These are phyloP conservation scores for Pseudochaenichthys georgianus DNA, from an alignment of 2,797 vertebrate species.

Conservation along the genomic window DNA sequence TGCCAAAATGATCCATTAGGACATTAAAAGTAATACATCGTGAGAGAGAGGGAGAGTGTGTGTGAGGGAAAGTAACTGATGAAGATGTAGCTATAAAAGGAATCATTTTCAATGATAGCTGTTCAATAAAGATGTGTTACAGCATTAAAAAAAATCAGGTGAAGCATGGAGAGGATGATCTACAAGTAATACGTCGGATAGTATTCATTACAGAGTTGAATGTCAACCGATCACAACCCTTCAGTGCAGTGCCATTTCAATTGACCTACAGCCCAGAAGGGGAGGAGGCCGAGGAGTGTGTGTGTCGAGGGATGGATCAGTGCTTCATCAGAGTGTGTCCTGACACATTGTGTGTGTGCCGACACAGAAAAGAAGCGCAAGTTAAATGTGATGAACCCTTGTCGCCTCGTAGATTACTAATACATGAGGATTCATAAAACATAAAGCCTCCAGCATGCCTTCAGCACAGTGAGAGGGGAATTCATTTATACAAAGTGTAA, in stretches of 20 bases:
- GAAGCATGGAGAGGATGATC: constrained; percentile 25
- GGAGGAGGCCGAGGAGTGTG: constrained; percentile 9
- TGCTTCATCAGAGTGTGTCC: neutral
- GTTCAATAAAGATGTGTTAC: constrained; percentile 54
- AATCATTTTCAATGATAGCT: constrained; percentile 50
- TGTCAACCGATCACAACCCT: constrained; percentile 58
- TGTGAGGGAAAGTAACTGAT: constrained; percentile 14
- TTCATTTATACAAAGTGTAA: constrained; percentile 57
- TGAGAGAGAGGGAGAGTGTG: constrained; percentile 16
- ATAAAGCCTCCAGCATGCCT: constrained; percentile 23
- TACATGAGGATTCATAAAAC: constrained; percentile 58
- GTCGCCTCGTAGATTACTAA: constrained; percentile 40
- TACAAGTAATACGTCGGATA: constrained; percentile 20
- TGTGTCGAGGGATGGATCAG: neutral
- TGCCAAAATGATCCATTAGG: constrained; percentile 77
- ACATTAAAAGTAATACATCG: constrained; percentile 65
- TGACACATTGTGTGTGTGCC: constrained; percentile 4
- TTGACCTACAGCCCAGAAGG: constrained; percentile 35
- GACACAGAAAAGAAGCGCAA: constrained; percentile 14
- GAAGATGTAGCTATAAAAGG: constrained; percentile 35
- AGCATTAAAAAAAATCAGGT: constrained; percentile 52
- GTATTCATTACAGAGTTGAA: constrained; percentile 60
- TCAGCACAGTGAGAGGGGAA: constrained; percentile 29
- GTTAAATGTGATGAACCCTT: constrained; percentile 32
- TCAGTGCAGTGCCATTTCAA: constrained; percentile 61